Evolutionary conservation across 2,888 invertebrate genomes (phyloP).

Genomic region (Acanthosoma haemorrhoidale): DNA sequence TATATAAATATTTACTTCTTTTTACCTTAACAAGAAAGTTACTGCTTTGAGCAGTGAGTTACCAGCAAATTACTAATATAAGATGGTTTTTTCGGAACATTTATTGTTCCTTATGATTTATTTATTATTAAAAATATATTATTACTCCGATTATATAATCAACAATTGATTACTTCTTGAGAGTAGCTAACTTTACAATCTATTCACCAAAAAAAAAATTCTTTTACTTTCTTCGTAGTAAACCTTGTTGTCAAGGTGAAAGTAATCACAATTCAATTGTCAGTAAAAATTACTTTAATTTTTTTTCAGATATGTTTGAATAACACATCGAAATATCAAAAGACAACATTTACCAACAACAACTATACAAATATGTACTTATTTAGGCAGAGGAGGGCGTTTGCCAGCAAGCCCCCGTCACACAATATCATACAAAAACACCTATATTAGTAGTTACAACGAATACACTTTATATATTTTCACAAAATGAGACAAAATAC

Average conservation of each 20-base stretch:
- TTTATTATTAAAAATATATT: neutral
- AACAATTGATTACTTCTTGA: neutral
- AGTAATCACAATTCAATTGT: too few species aligned
- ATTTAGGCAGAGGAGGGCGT: neutral
- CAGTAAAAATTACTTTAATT: too few species aligned
- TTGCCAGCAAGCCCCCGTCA: neutral
- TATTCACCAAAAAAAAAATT: too few species aligned
- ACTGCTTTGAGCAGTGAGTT: neutral
- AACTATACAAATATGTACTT: too few species aligned
- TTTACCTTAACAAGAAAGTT: neutral
- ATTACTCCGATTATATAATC: neutral
- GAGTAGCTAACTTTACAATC: neutral
- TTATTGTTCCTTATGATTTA: neutral
- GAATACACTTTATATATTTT: neutral
- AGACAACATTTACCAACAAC: neutral
- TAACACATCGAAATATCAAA: too few species aligned
- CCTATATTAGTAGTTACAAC: too few species aligned
- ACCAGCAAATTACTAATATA: neutral
- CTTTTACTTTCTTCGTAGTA: too few species aligned
- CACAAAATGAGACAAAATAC: slow-evolving; percentile 2
- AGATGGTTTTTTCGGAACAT: neutral
- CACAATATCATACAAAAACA: slow-evolving; percentile 3
- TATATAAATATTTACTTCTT: too few species aligned
- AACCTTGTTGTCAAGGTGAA: too few species aligned
- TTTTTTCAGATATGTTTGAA: too few species aligned